These are phyloP conservation scores for Drosophila falleni DNA, from an alignment of 2,888 invertebrate genomes.

Conservation along the genomic window DNA sequence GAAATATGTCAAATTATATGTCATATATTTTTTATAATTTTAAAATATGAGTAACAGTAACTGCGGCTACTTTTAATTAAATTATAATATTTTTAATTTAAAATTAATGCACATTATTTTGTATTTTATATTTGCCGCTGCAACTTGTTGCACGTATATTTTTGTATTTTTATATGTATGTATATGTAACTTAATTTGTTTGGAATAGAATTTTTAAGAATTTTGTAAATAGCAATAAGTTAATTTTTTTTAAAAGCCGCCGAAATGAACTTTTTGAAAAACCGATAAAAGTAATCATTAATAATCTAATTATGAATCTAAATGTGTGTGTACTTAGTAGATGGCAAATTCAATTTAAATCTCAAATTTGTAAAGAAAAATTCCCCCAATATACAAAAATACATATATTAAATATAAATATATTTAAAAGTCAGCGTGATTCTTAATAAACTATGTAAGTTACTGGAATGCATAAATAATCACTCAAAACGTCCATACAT, in stretches of 20 bases:
- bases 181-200: slow-evolving; percentile 25
- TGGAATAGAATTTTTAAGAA: slow-evolving; percentile 30
- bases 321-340: slow-evolving; percentile 67
- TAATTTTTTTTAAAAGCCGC: slow-evolving; percentile 49
- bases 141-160: slow-evolving; percentile 32
- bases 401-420: slow-evolving; percentile 38
- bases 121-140: slow-evolving; percentile 23
- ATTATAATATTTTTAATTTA: neutral
- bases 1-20: slow-evolving; percentile 12
- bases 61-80: slow-evolving; percentile 8
- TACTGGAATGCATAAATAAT: slow-evolving; percentile 14
- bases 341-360: slow-evolving; percentile 60
- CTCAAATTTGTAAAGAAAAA: slow-evolving; percentile 44
- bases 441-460: slow-evolving; percentile 50
- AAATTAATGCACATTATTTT: slow-evolving; percentile 26
- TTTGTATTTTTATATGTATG: slow-evolving; percentile 47
- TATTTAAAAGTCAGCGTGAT: slow-evolving; percentile 61
- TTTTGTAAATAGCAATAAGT: slow-evolving; percentile 73
- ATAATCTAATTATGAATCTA: slow-evolving; percentile 47
- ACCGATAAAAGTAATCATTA: slow-evolving; percentile 2
- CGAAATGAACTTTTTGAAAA: slow-evolving; percentile 45
- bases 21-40: slow-evolving; percentile 12
- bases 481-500: too few relatives aligned
- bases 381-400: slow-evolving; percentile 26
- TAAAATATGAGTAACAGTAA: neutral